Base-by-base conservation (phyloP, 1,140 invertebrate species). In the Drosophila kepulauana region DNA sequence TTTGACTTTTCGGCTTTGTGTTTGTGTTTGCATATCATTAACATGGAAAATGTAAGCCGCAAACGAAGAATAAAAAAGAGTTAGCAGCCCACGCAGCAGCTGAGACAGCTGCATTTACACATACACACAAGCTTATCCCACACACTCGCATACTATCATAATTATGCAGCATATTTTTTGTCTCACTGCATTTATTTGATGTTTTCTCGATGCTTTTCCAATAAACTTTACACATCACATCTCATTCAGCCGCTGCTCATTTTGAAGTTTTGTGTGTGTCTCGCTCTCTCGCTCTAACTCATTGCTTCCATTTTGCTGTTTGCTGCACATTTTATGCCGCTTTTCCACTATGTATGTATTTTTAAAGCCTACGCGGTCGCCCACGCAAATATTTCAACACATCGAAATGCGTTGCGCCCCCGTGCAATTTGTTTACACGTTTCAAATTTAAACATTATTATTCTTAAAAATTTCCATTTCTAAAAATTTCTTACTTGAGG, bases 21-120 rank as follows among this genome's bases (percentile, higher is more conserved):
- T 64, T 66, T 75, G 61, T 82, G 81, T 87, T 87, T 87, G 84
- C 84, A 87, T 87, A 88, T 78, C 78, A 87, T 87, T 87, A 87
- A 88, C 84, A 80, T 75, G 73, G 69, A 88, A 80, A 82, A 84
- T 51, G 58, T 74, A 80, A 88, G 77, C 84, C 77, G 38, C 45
- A 65, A 62, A 28, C 41, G 59, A 15, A 38, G 56, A 65, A 49
- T 68, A 61, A 65, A 69, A 87, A 81, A 82, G 79, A 79, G 84
- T 88, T 87, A 77, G 66, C 46, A 58, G 79, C 80, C 84, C 84
- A 79, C 80, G 77, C 79, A 46, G 65, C 56, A 75, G 78, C 65
- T 51, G 68, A 70, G 56, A 61, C 72, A 70, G 79, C 68, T 62
- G 57, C 58, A 41, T 35, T 49, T 52, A 41, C 41, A 8, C 28